These are phyloP conservation scores for Latheticus oryzae DNA, from an alignment of 2,888 invertebrate species.

Conservation along the genomic window DNA sequence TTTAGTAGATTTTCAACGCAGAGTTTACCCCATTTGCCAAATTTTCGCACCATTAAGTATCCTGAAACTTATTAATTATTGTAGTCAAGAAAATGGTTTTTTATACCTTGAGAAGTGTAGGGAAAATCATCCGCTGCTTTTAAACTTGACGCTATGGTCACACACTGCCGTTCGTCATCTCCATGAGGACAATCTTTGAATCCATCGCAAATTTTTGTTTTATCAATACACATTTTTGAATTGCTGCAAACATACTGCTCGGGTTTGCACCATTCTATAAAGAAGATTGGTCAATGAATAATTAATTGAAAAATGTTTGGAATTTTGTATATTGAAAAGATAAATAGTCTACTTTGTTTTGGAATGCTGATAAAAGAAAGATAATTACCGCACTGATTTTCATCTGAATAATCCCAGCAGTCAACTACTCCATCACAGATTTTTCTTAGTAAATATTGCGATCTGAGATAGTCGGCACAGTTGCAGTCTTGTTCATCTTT, in stretches of 20 bases:
- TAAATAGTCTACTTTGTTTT: no score
- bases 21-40: slow-evolving; percentile 82
- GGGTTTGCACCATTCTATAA: slow-evolving; percentile 78
- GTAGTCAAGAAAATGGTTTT: neutral
- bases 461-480: slow-evolving; percentile 79
- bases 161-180: slow-evolving; percentile 82
- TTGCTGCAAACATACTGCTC: slow-evolving; percentile 81
- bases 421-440: slow-evolving; percentile 84
- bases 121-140: slow-evolving; percentile 71
- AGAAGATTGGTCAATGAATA: slow-evolving; percentile 10
- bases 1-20: slow-evolving; percentile 77
- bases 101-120: slow-evolving; percentile 72
- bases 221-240: slow-evolving; percentile 76
- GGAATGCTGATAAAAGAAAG: no score
- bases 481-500: slow-evolving; percentile 80
- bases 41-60: slow-evolving; percentile 79
- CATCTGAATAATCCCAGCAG: slow-evolving; percentile 85
- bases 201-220: slow-evolving; percentile 77
- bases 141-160: slow-evolving; percentile 71
- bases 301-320: neutral
- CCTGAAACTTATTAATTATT: slow-evolving; percentile 66
- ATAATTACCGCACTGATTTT: slow-evolving; percentile 81
- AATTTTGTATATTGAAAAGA: neutral
- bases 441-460: slow-evolving; percentile 77
- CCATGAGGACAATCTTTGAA: slow-evolving; percentile 77